Evolutionary conservation across 1,140 invertebrate species (phyloP).

Genomic region (Drosophila cardini): DNA sequence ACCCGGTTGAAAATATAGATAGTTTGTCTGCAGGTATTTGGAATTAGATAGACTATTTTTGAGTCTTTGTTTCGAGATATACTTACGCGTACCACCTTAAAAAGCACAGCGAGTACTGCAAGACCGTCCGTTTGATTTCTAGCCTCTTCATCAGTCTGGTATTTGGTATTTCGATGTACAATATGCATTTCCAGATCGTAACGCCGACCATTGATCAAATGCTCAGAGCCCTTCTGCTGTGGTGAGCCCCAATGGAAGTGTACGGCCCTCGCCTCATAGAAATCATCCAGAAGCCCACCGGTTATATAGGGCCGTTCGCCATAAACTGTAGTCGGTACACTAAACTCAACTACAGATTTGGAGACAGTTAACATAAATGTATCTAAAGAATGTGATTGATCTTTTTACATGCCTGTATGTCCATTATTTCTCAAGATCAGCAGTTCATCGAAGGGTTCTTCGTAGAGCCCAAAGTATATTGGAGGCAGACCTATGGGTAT

Average conservation of each 20-base stretch:
- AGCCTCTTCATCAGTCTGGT: slow-evolving; percentile 88
- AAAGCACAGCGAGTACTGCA: slow-evolving; percentile 92
- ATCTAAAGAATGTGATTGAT: not conserved
- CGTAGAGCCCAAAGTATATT: slow-evolving; percentile 53
- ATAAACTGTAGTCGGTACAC: slow-evolving; percentile 51
- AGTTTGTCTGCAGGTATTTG: slow-evolving; percentile 17
- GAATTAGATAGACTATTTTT: not conserved
- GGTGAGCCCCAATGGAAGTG: slow-evolving; percentile 87
- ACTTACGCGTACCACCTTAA: slow-evolving; percentile 88
- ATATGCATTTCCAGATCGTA: slow-evolving; percentile 93
- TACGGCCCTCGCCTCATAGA: slow-evolving; percentile 85
- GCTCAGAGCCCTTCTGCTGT: slow-evolving; percentile 85
- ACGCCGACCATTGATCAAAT: slow-evolving; percentile 85
- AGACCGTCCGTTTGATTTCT: slow-evolving; percentile 89
- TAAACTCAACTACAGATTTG: slow-evolving; percentile 51
- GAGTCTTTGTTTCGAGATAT: too few relatives aligned
- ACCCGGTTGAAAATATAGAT: slow-evolving; percentile 51
- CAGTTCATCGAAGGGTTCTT: slow-evolving; percentile 55
- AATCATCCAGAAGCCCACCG: slow-evolving; percentile 61
- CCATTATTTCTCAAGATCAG: slow-evolving; percentile 61
- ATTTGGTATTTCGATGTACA: slow-evolving; percentile 93
- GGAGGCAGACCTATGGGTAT: slow-evolving; percentile 57
- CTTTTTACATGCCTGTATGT: slow-evolving; percentile 49
- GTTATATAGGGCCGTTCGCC: slow-evolving; percentile 56
- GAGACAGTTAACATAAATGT: not conserved